phyloP scores from a whole-genome alignment of 2,888 invertebrate species.

The Cloeon dipterum region DNA sequence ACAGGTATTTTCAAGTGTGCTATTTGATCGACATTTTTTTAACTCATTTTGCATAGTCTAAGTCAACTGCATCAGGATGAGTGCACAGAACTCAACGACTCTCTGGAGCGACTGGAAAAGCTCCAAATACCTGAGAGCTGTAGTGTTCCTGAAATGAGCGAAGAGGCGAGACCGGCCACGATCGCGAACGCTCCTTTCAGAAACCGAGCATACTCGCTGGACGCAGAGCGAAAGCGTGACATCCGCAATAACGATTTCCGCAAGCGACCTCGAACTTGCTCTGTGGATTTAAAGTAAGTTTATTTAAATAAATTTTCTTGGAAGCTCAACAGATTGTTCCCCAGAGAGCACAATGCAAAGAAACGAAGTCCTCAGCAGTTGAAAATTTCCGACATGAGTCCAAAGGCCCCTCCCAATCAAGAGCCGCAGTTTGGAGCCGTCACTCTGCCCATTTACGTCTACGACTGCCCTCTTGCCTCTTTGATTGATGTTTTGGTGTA shows the following conservation, averaged over 20 bases:
- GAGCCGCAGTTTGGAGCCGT: constrained; percentile 14
- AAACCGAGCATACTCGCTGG: constrained; percentile 12
- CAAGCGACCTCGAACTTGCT: constrained; percentile 5
- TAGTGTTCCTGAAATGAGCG: not conserved
- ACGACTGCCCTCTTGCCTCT: constrained; percentile 34
- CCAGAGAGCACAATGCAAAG: no score
- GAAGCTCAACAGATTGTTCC: no score
- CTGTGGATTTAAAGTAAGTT: constrained; percentile 7
- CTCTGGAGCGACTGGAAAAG: not conserved
- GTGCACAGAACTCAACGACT: not conserved
- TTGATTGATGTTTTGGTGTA: constrained; percentile 28
- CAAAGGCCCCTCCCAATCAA: constrained; percentile 4
- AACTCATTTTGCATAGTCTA: no score
- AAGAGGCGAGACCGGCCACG: constrained; percentile 4
- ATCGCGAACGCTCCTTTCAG: constrained; percentile 9
- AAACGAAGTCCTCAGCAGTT: not conserved
- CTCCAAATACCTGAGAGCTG: not conserved
- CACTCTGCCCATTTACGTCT: constrained; percentile 37
- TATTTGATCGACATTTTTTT: no score
- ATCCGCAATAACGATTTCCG: not conserved
- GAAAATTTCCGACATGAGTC: not conserved
- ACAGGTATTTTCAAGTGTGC: no score
- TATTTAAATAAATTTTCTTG: no score
- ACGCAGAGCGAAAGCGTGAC: constrained; percentile 8
- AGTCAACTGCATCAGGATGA: no score